phyloP scores from a whole-genome alignment of 2,113 vertebrate species.

The Erythrocercus mccallii region DNA sequence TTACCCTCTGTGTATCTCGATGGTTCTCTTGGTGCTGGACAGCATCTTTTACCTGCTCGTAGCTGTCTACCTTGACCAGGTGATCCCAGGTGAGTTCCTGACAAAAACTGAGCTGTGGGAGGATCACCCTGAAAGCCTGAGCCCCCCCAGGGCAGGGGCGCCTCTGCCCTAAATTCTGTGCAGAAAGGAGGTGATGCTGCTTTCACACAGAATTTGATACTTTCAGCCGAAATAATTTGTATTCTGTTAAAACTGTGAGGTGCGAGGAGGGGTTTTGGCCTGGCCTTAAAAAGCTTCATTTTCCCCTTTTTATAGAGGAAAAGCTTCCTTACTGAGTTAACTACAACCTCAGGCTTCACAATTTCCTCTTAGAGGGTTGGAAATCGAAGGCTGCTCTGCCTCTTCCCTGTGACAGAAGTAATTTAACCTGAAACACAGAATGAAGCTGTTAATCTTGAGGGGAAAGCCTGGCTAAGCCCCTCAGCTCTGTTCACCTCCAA shows the following conservation, averaged over 20 bases:
- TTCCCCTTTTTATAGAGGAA: neutral
- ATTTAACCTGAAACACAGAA: neutral
- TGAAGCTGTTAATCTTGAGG: neutral
- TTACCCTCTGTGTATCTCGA: slow-evolving; percentile 85
- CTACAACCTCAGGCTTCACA: neutral
- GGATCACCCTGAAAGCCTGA: neutral
- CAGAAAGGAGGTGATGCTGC: neutral
- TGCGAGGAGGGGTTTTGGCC: neutral
- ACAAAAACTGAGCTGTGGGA: neutral
- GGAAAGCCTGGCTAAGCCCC: neutral
- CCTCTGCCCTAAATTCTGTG: neutral
- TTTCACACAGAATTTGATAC: too few species aligned
- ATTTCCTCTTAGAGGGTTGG: neutral
- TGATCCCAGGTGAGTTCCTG: slow-evolving; percentile 85
- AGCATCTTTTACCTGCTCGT: slow-evolving; percentile 90
- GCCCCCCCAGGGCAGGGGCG: neutral
- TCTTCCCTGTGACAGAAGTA: neutral
- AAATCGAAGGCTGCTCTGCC: neutral
- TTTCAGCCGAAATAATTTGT: neutral
- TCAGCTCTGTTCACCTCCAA: neutral
- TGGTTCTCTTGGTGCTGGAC: slow-evolving; percentile 84
- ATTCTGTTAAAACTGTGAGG: neutral
- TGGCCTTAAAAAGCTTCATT: neutral
- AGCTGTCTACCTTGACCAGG: slow-evolving; percentile 93
- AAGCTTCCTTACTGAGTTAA: neutral